These are phyloP conservation scores for Drosophila pectinifera DNA, from an alignment of 1,140 invertebrate species.

Conservation along the genomic window DNA sequence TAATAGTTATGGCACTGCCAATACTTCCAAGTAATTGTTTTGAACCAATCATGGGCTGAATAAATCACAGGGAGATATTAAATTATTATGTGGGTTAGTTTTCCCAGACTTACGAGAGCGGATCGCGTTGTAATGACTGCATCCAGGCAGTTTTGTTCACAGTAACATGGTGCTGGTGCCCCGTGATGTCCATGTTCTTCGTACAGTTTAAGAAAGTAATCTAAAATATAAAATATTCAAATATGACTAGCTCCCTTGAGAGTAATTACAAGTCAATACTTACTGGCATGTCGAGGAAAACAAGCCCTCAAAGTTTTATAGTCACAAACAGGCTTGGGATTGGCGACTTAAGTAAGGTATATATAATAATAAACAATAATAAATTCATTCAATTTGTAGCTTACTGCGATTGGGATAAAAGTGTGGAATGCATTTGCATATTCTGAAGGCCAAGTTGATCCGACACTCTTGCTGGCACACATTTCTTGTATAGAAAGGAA, in stretches of 20 bases:
- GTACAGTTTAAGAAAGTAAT: constrained; percentile 64
- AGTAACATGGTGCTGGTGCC: constrained; percentile 41
- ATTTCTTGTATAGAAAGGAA: constrained; percentile 88
- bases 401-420: constrained; percentile 85
- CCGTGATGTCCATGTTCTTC: constrained; percentile 21
- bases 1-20: constrained; percentile 62
- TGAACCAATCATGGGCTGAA: constrained; percentile 59
- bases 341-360: constrained; percentile 38
- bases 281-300: constrained; percentile 59
- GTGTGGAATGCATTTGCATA: constrained; percentile 88
- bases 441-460: constrained; percentile 86
- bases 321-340: constrained; percentile 67
- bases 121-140: constrained; percentile 54
- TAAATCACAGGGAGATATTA: not conserved
- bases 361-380: not conserved
- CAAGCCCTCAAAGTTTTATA: constrained; percentile 67
- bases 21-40: constrained; percentile 61
- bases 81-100: not conserved
- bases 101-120: constrained; percentile 34
- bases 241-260: not conserved
- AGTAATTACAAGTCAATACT: not conserved
- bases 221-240: constrained; percentile 20
- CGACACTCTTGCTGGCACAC: constrained; percentile 89
- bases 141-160: constrained; percentile 69
- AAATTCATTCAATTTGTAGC: not conserved